phyloP scores from a whole-genome alignment of 2,797 vertebrate genomes.

The Centroberyx gerrardi region DNA sequence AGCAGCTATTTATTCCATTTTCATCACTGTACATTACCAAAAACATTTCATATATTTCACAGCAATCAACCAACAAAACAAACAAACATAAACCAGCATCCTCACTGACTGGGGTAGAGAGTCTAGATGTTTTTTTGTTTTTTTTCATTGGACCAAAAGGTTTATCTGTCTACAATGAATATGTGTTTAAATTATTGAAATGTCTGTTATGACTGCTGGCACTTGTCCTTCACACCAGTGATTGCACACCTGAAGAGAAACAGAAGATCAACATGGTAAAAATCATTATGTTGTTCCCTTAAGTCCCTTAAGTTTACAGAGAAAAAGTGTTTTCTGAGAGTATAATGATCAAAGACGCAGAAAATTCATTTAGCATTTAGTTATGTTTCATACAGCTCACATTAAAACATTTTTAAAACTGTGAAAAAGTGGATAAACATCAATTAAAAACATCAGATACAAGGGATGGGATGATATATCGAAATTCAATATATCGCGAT shows the following conservation, averaged over 20 bases:
- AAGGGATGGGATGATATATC: no score
- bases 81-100: conserved; percentile 19
- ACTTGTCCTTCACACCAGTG: conserved; percentile 72
- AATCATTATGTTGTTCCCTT: neutral
- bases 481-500: no score
- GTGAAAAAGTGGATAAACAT: no score
- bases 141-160: neutral
- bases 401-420: no score
- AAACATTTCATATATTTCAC: conserved; percentile 35
- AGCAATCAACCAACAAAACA: conserved; percentile 20
- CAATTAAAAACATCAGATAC: no score
- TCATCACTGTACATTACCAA: conserved; percentile 55
- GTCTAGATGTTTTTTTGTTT: neutral
- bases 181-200: conserved; percentile 9
- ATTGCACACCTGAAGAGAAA: conserved; percentile 74
- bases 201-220: neutral
- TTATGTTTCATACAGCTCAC: no score
- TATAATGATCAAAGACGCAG: no score
- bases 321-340: neutral
- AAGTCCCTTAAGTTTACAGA: neutral
- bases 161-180: conserved; percentile 17
- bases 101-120: conserved; percentile 27
- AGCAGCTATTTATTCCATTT: conserved; percentile 72
- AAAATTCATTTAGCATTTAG: no score
- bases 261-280: conserved; percentile 9